A percentile compares a stretch with the other conserved stretches of the same genome.
Evolutionary conservation across 2,888 invertebrate species (phyloP).

Genomic region (Phyllotreta striolata): DNA sequence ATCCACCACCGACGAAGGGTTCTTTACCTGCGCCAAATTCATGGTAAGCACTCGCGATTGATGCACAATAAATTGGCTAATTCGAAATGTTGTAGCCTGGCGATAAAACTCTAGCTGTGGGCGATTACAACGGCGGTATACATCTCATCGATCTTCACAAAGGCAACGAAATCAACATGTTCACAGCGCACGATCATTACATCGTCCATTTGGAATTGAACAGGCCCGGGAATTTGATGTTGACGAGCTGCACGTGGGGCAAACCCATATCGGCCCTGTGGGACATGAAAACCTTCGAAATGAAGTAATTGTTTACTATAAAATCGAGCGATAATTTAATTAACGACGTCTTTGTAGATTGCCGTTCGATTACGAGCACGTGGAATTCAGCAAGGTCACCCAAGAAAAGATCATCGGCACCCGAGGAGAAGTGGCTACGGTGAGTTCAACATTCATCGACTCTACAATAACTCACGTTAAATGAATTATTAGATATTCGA

Average conservation of each 20-base stretch:
- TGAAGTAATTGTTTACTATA: constrained; percentile 64
- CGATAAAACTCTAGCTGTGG: constrained; percentile 72
- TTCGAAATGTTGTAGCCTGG: constrained; percentile 54
- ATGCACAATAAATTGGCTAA: not conserved
- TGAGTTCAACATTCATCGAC: constrained; percentile 56
- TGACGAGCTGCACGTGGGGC: constrained; percentile 88
- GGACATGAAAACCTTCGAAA: constrained; percentile 72
- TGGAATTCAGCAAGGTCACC: constrained; percentile 86
- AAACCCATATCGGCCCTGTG: constrained; percentile 84
- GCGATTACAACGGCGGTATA: constrained; percentile 91
- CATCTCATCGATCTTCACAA: constrained; percentile 86
- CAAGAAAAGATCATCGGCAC: constrained; percentile 93
- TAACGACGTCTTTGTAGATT: constrained; percentile 62
- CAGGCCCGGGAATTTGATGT: constrained; percentile 77
- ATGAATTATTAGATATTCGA: constrained; percentile 82
- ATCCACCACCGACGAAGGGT: constrained; percentile 74
- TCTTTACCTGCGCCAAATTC: constrained; percentile 71
- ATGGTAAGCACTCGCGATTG: constrained; percentile 43
- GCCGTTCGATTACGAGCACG: constrained; percentile 83
- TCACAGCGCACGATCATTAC: constrained; percentile 86
- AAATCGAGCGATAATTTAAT: constrained; percentile 16
- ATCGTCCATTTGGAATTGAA: constrained; percentile 81
- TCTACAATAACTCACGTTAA: constrained; percentile 14
- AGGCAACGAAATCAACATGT: constrained; percentile 80
- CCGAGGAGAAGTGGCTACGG: constrained; percentile 80